These are phyloP conservation scores for Cordilura impudica DNA, from an alignment of 2,888 invertebrate genomes.

Conservation along the genomic window DNA sequence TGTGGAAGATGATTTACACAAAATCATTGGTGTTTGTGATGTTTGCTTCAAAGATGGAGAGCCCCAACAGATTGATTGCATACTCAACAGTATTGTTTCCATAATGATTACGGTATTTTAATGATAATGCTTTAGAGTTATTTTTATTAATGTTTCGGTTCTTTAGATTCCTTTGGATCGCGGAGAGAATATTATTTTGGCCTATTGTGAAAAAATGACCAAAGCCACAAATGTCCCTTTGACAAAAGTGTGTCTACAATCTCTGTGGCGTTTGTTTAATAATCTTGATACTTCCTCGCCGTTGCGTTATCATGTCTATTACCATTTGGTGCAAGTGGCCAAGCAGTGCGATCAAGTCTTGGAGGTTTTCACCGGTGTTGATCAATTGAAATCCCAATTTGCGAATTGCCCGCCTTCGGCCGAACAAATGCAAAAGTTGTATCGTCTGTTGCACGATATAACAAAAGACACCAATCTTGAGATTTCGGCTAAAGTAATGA, in stretches of 20 bases:
- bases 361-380: slow-evolving; percentile 90
- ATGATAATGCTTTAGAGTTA: background rate
- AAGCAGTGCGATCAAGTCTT: slow-evolving; percentile 91
- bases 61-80: slow-evolving; percentile 92
- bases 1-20: slow-evolving; percentile 94
- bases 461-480: slow-evolving; percentile 92
- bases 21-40: slow-evolving; percentile 96
- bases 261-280: slow-evolving; percentile 95
- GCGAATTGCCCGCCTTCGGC: slow-evolving; percentile 88
- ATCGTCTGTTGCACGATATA: slow-evolving; percentile 92
- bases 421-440: slow-evolving; percentile 94
- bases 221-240: slow-evolving; percentile 91
- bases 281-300: slow-evolving; percentile 91
- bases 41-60: slow-evolving; percentile 93
- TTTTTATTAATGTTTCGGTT: background rate
- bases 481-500: slow-evolving; percentile 96
- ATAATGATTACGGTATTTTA: slow-evolving; percentile 90
- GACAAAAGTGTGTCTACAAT: slow-evolving; percentile 88
- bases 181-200: slow-evolving; percentile 91
- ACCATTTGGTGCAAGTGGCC: slow-evolving; percentile 92
- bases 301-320: slow-evolving; percentile 94
- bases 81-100: slow-evolving; percentile 97
- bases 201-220: slow-evolving; percentile 94
- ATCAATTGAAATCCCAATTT: slow-evolving; percentile 89
- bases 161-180: slow-evolving; percentile 88